Evolutionary conservation across 2,888 invertebrate species (phyloP).

Genomic region (Dicranocentrus wangi): DNA sequence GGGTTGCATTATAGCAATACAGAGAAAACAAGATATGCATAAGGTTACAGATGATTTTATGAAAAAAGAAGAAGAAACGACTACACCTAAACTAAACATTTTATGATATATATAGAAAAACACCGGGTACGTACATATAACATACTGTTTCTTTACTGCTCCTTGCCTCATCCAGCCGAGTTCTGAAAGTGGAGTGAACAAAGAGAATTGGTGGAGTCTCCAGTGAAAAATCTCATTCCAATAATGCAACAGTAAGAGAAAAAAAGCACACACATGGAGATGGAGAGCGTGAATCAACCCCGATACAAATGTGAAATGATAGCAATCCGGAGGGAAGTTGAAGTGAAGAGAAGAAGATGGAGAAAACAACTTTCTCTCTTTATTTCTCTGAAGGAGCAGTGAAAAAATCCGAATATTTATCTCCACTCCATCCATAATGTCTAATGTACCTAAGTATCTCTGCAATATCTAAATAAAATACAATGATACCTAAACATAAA

Average conservation of each 20-base stretch:
- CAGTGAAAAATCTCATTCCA: constrained; percentile 60
- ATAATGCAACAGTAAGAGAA: constrained; percentile 56
- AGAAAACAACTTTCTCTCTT: constrained; percentile 46
- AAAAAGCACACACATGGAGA: constrained; percentile 17
- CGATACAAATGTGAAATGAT: constrained; percentile 50
- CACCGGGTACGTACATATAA: neutral
- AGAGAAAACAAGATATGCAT: constrained; percentile 15
- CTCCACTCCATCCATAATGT: constrained; percentile 37
- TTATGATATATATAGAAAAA: constrained; percentile 30
- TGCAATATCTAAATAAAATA: constrained; percentile 44
- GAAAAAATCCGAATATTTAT: constrained; percentile 51
- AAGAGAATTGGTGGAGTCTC: constrained; percentile 21
- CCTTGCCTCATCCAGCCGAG: constrained; percentile 2
- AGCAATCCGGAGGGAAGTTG: constrained; percentile 45
- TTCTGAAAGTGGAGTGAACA: neutral
- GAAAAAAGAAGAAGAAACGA: neutral
- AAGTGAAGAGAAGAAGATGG: constrained; percentile 31
- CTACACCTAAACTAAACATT: constrained; percentile 44
- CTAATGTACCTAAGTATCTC: constrained; percentile 33
- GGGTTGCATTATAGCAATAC: constrained; percentile 7
- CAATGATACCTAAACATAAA: constrained; percentile 47
- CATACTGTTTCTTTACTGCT: too few species aligned
- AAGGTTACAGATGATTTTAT: constrained; percentile 38
- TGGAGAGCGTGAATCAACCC: constrained; percentile 48
- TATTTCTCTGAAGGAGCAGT: constrained; percentile 4